A percentile compares a stretch with the other conserved stretches of the same genome.
These are phyloP conservation scores for Leucophenga varia DNA, from an alignment of 1,140 invertebrate genomes.

Conservation along the genomic window DNA sequence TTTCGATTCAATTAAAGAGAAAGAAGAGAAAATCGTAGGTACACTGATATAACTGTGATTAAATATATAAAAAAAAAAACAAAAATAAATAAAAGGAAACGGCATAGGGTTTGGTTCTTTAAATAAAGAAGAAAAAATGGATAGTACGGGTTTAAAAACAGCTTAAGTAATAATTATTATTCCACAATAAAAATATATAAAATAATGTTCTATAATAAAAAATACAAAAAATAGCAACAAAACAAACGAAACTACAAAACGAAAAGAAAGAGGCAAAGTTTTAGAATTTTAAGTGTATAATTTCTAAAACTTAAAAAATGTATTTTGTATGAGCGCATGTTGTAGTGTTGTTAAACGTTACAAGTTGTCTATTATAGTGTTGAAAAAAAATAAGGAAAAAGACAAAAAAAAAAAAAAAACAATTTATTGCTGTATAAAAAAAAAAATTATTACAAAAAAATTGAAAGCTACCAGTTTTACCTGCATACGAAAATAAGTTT, in stretches of 20 bases:
- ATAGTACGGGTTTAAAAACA: constrained; percentile 8
- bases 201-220: constrained; percentile 35
- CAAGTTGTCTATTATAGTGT: background rate
- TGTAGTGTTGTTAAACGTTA: background rate
- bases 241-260: constrained; percentile 8
- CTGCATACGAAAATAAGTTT: constrained; percentile 38
- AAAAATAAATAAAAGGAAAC: constrained; percentile 5
- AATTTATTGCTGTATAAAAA: too few relatives aligned
- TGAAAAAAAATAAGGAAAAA: constrained; percentile 14
- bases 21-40: constrained; percentile 13
- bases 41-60: constrained; percentile 43
- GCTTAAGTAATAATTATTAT: too few relatives aligned
- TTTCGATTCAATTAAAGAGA: too few relatives aligned
- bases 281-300: too few relatives aligned
- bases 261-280: constrained; percentile 52
- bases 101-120: too few relatives aligned
- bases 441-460: background rate
- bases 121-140: constrained; percentile 16
- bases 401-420: too few relatives aligned
- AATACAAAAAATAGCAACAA: constrained; percentile 10
- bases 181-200: constrained; percentile 15
- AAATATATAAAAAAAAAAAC: constrained; percentile 11
- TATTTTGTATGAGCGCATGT: background rate
- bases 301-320: constrained; percentile 5
- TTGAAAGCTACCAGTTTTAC: constrained; percentile 48